Evolutionary conservation across 2,888 invertebrate species (phyloP), one percentile per base, ranked within the genome.

Genomic region (Cremastinae sp.): DNA sequence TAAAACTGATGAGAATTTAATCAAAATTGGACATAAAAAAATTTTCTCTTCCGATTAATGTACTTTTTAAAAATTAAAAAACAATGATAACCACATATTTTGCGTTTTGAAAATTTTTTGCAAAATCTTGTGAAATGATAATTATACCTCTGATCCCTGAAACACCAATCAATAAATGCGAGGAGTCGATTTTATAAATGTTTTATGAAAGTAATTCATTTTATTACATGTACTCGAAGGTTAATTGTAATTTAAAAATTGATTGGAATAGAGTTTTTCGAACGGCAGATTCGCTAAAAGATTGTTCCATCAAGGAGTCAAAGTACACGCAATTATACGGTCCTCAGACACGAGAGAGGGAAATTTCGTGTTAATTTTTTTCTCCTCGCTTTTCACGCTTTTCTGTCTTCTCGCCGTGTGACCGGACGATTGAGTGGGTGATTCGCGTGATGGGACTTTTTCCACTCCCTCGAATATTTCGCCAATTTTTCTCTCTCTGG

Each of bases 341-440:
- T 28, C 28, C 56, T 51, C 64, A 45, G 51, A 28, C 28, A 28
- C 49, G 65, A 28, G 41, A 39, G 59, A 76, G 45, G 9, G 9
- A 69, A 65, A 73, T 69, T 65, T 64, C 20, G 20, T 61, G 53
- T 69, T 28, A 69, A 59, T 53, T 72, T 68, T 53, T 66, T 45
- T 56, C 35, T 35, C 18, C 35, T 41, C 37, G n/a, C 12, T 62
- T 61, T 51, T 35, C 56, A 18, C 53, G 9, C 59, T 61, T 59
- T 58, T 16, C 59, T 51, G 53, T 65, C 47, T 28, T 28, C 28
- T 28, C 28, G 28, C 28, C 28, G 28, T 49, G 49, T 65, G 64
- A 69, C 65, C 65, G 51, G 73, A 73, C 69, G 76, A 76, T 73
- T 76, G 73, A 76, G 76, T 76, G 76, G 76, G 76, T 76, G 76